A percentile compares a stretch with the other conserved stretches of the same genome.
Conservation (phyloP, 35 echinoderm and acorn worm species). For the Apostichopus japonicus region DNA sequence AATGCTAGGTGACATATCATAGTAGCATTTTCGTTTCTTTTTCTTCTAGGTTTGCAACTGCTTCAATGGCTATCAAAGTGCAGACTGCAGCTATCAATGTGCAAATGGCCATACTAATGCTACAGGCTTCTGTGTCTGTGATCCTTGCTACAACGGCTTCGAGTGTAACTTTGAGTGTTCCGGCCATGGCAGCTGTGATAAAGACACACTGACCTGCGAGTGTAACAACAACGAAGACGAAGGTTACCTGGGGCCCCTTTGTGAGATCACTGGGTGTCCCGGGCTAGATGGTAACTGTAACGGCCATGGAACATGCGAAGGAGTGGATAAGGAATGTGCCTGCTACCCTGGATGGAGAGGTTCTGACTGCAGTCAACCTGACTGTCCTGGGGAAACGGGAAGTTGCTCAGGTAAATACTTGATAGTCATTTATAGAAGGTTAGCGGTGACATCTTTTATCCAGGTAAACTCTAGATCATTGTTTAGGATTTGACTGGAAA, state of each 20-base stretch:
- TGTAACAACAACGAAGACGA: constrained; percentile 57
- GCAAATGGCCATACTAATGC: constrained; percentile 7
- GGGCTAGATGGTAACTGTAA: constrained; percentile 58
- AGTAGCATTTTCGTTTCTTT: background rate
- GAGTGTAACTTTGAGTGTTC: constrained; percentile 89
- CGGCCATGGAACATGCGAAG: constrained; percentile 67
- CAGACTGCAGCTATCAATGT: constrained; percentile 62
- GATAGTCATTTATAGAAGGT: no score
- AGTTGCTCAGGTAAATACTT: constrained; percentile 72
- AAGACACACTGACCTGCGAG: constrained; percentile 39
- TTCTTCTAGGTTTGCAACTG: constrained; percentile 17
- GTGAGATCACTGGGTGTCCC: constrained; percentile 81
- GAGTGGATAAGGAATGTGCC: constrained; percentile 64
- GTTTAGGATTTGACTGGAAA: no score
- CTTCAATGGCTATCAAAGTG: constrained; percentile 10
- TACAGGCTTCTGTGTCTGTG: constrained; percentile 72
- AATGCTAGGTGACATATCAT: no score
- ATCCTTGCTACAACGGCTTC: constrained; percentile 77
- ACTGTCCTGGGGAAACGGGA: constrained; percentile 65
- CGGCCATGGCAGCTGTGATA: constrained; percentile 69
- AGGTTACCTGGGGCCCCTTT: constrained; percentile 61
- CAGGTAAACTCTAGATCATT: no score
- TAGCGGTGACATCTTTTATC: no score
- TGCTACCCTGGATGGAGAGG: constrained; percentile 87
- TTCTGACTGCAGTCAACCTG: constrained; percentile 69